These are phyloP conservation scores for Dilophus febrilis DNA, from an alignment of 2,888 invertebrate genomes.

Conservation along the genomic window DNA sequence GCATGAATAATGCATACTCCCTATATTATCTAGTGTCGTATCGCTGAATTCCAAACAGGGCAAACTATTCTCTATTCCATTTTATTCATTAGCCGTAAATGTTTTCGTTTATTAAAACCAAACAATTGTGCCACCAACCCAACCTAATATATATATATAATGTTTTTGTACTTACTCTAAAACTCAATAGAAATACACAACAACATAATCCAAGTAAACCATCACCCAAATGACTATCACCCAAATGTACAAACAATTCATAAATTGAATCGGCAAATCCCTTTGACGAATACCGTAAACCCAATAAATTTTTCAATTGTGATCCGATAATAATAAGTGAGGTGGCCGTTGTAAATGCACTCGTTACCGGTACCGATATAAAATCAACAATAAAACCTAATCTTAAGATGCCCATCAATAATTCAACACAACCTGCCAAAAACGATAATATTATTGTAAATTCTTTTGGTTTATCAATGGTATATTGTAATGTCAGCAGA, in stretches of 20 bases:
- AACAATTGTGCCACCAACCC: too few relatives aligned
- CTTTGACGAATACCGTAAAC: constrained; percentile 47
- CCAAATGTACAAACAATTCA: constrained; percentile 32
- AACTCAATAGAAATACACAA: constrained; percentile 42
- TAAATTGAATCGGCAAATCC: constrained; percentile 44
- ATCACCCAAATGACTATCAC: constrained; percentile 40
- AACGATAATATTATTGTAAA: constrained; percentile 63
- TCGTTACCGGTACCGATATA: constrained; percentile 66
- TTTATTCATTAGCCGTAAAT: too few relatives aligned
- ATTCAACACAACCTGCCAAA: constrained; percentile 57
- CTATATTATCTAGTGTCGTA: too few relatives aligned
- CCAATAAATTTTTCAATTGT: constrained; percentile 58
- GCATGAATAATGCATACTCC: too few relatives aligned
- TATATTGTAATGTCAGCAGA: constrained; percentile 59
- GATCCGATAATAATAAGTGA: constrained; percentile 59
- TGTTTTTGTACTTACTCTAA: constrained; percentile 53
- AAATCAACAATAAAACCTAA: constrained; percentile 71
- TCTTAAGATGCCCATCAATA: constrained; percentile 59
- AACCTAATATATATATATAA: too few relatives aligned
- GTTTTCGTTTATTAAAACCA: too few relatives aligned
- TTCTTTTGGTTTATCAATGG: constrained; percentile 49
- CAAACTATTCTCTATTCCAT: too few relatives aligned
- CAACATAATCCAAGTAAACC: constrained; percentile 45
- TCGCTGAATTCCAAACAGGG: too few relatives aligned
- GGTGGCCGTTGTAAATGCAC: constrained; percentile 72